Conservation (phyloP, 1,140 invertebrate genomes). For the Eupeodes corollae region DNA sequence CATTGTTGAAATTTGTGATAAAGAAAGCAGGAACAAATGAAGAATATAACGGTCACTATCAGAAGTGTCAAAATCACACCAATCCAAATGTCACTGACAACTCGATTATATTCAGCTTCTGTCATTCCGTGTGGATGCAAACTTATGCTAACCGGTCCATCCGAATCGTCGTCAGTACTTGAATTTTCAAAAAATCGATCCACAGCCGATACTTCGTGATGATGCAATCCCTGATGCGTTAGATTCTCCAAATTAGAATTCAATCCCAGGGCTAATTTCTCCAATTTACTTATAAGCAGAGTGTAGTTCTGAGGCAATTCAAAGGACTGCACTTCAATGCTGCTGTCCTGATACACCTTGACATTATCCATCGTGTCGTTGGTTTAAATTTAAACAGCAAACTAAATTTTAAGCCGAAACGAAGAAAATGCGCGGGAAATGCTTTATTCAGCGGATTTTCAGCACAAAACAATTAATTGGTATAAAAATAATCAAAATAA, state of each 20-base stretch:
- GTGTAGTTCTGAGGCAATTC: conserved; percentile 35
- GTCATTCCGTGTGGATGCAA: conserved; percentile 14
- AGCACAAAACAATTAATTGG: no score
- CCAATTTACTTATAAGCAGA: conserved; percentile 33
- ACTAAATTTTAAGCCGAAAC: no score
- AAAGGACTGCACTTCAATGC: conserved; percentile 21
- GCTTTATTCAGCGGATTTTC: no score
- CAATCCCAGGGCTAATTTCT: conserved; percentile 28
- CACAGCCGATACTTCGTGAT: conserved; percentile 20
- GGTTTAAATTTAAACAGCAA: no score
- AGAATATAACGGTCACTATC: conserved; percentile 47
- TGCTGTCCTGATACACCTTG: conserved; percentile 2
- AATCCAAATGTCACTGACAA: conserved; percentile 48
- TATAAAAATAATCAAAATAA: no score
- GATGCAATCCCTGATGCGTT: conserved; percentile 24
- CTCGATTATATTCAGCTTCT: conserved; percentile 28
- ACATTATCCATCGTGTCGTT: no score
- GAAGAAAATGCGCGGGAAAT: no score
- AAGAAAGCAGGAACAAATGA: conserved; percentile 48
- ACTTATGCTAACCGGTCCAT: background rate
- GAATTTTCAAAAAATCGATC: conserved; percentile 5
- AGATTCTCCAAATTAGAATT: conserved; percentile 29
- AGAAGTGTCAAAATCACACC: conserved; percentile 47
- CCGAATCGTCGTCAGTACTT: no score
- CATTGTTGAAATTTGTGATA: conserved; percentile 56